Base-by-base conservation (phyloP, 1,140 invertebrate species). In the Euglossa dilemma region DNA sequence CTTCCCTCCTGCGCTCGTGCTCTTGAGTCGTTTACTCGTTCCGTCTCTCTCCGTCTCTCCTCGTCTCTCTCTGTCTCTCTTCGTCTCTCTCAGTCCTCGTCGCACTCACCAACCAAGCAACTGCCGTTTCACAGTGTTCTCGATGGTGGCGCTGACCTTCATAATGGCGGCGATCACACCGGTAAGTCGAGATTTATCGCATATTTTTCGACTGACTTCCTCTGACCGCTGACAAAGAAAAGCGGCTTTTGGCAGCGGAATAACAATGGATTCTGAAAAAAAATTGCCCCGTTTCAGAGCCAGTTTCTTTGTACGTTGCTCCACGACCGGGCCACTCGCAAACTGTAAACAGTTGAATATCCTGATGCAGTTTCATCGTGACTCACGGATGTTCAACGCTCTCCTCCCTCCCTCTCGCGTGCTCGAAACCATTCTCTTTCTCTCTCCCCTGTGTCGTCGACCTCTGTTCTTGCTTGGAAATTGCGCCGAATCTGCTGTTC, bases 381-480 rank as follows among this genome's bases (percentile, higher is more conserved):
- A 92, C 88, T 92, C 92, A 92, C 90, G 86, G 73, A 86, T 85
- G 85, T 89, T 85, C 80, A 72, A 84, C 70, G 87, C 83, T 86
- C 81, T 36, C 73, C 78, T 52, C 63, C 69, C 52, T 76, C 52
- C 20, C 61, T 73, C 63, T 52, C 25, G 64, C 59, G 61, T 54
- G 78, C 56, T 80, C 74, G 64, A 63, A 87, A 77, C 85, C 72
- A 88, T 80, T 75, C 84, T 74, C 87, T 80, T 74, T 83, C 82
- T 83, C 70, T 80, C 25, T 59, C 61, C 63, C 70, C 83, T 72
- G 91, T 92, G 92, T 92, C 92, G 91, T 90, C 91, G 92, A 93
- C 92, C 92, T 89, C 88, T n/a, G 74, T 85, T 83, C 80, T 84
- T 84, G 84, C 85, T 84, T 75, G 84, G 88, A 84, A 91, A 91